Evolutionary conservation across 2,888 invertebrate genomes (phyloP).

Genomic region (Aporophyla nigra): DNA sequence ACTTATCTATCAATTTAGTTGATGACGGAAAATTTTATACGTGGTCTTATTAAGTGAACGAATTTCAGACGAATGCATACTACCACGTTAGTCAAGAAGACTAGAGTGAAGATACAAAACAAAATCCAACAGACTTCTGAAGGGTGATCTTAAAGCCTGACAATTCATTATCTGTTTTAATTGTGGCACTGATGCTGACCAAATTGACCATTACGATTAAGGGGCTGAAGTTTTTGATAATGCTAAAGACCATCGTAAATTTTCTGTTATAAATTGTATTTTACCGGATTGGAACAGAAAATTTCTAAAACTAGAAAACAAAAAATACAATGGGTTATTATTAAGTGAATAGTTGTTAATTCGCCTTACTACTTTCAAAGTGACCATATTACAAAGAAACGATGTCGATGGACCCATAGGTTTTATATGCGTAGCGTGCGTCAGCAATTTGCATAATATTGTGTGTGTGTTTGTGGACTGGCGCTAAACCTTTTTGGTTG

Average conservation of each 20-base stretch:
- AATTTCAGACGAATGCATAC: not conserved
- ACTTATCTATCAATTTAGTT: conserved; percentile 36
- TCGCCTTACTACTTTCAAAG: conserved; percentile 8
- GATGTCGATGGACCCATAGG: conserved; percentile 18
- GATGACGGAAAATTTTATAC: conserved; percentile 5
- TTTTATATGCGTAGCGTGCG: conserved; percentile 41
- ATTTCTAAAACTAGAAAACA: not conserved
- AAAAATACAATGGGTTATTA: not conserved
- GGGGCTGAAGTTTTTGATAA: not conserved
- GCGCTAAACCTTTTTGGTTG: conserved; percentile 21
- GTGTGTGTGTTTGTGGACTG: conserved; percentile 37
- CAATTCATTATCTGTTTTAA: not conserved
- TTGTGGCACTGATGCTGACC: not conserved
- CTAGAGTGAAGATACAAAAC: not conserved
- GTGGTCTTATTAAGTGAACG: conserved; percentile 9
- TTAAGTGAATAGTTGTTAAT: not conserved
- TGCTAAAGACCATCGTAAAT: not conserved
- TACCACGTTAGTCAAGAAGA: not conserved
- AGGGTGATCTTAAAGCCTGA: not conserved
- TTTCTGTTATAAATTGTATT: no score
- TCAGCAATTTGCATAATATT: conserved; percentile 56
- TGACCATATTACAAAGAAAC: conserved; percentile 23
- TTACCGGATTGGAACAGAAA: no score
- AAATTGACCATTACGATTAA: not conserved
- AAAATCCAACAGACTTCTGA: not conserved